Evolutionary conservation across 2,113 vertebrate species (phyloP), one percentile per base, ranked within the genome.

Genomic region (Pseudorhombus dupliciocellatus): DNA sequence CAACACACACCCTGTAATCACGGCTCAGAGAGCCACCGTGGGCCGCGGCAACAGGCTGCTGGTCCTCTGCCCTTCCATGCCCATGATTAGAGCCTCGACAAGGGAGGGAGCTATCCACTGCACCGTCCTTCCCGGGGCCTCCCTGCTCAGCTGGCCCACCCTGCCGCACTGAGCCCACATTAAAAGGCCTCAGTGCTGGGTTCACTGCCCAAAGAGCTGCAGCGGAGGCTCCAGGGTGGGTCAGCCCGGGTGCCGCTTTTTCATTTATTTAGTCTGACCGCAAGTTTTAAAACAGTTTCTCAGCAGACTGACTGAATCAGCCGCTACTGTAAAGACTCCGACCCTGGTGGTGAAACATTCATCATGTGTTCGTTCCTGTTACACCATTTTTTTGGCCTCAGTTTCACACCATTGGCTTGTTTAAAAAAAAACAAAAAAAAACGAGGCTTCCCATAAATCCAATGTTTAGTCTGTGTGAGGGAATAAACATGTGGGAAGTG

Each of bases 1-100:
- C 53, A 37, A 37, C 34, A 56, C 76, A 72, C 83, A 34, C 76
- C 80, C 65, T 86, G 42, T 87, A 91, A 92, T 93, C 87, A 88
- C 11, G 28, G 79, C 73, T 52, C 59, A 4, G 44, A 78, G 78
- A 80, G 75, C 86, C 30, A 78, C 82, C 69, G 10, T 57, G 54
- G 78, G 83, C 81, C 61, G 51, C 18, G 37, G 79, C 80, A 69
- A 66, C 75, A 79, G 71, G 77, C 78, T 42, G 71, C 75, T 51
- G 26, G 25, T 53, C 9, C 56, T n/a, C 71, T 56, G 53, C 58
- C 56, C 73, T 52, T 53, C 75, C 72, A 52, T 71, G 77, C 50
- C 50, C 73, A 70, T 84, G 79, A 91, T 91, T 89, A 89, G 37
- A 88, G 75, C 58, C 52, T 66, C 50, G 28, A 70, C 46, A 40